Evolutionary conservation across 2,888 invertebrate species (phyloP).

Genomic region (Himalopsyche tibetana): DNA sequence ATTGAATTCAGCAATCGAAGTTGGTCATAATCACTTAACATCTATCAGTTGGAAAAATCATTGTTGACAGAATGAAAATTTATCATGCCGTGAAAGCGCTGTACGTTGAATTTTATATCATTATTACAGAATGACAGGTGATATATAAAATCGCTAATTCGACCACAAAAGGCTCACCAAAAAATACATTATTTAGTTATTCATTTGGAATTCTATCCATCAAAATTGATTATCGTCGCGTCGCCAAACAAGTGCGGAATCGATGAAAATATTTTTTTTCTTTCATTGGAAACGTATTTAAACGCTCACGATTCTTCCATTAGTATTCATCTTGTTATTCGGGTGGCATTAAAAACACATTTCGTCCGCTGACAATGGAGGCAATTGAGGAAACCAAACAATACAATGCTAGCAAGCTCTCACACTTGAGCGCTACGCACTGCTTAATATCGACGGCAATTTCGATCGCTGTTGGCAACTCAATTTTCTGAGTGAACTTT

Average conservation of each 20-base stretch:
- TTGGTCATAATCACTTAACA: too few relatives aligned
- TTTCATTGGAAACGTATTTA: conserved; percentile 39
- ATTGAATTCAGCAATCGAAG: too few relatives aligned
- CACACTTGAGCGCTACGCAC: conserved; percentile 16
- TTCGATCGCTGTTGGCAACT: too few relatives aligned
- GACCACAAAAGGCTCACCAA: background rate
- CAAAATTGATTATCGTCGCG: conserved; percentile 51
- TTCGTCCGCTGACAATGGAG: conserved; percentile 40
- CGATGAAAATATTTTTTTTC: conserved; percentile 31
- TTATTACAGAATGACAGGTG: background rate
- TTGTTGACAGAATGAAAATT: too few relatives aligned
- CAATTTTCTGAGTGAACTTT: too few relatives aligned
- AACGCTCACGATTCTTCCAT: conserved; percentile 36
- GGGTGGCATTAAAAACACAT: conserved; percentile 49
- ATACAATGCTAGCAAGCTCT: background rate
- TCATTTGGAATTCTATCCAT: conserved; percentile 48
- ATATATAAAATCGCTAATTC: conserved; percentile 1
- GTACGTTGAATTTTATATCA: background rate
- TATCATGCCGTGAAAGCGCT: too few relatives aligned
- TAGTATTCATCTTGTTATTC: conserved; percentile 46
- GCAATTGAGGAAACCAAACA: conserved; percentile 25
- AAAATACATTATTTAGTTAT: conserved; percentile 54
- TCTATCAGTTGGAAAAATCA: too few relatives aligned
- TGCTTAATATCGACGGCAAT: too few relatives aligned
- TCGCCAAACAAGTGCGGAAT: conserved; percentile 6